Evolutionary conservation across 1,140 invertebrate species (phyloP).

Genomic region (Anoplolepis gracilipes): DNA sequence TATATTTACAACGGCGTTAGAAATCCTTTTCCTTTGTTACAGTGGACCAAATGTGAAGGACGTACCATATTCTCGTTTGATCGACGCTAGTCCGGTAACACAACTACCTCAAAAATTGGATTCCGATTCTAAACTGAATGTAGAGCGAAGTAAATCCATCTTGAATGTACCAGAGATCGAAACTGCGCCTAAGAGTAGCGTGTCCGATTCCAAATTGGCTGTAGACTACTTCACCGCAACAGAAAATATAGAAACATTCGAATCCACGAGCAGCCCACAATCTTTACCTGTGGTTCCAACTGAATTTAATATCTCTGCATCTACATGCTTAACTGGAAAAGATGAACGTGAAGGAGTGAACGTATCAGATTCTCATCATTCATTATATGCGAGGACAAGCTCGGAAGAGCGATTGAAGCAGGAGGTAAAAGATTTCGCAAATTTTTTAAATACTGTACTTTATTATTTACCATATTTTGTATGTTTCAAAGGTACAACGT

Average conservation of each 20-base stretch:
- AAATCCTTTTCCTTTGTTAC: slow-evolving; percentile 56
- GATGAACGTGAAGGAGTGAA: slow-evolving; percentile 83
- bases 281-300: slow-evolving; percentile 77
- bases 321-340: slow-evolving; percentile 77
- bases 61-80: slow-evolving; percentile 92
- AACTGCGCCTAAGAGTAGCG: slow-evolving; percentile 88
- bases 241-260: slow-evolving; percentile 75
- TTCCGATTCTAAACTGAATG: slow-evolving; percentile 92
- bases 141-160: slow-evolving; percentile 88
- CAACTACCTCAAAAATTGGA: slow-evolving; percentile 89
- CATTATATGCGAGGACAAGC: slow-evolving; percentile 86
- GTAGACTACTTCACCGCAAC: slow-evolving; percentile 88
- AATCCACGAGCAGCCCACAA: slow-evolving; percentile 77
- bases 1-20: neutral
- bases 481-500: slow-evolving; percentile 88
- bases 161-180: slow-evolving; percentile 86
- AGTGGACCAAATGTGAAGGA: slow-evolving; percentile 86
- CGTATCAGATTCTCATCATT: slow-evolving; percentile 88
- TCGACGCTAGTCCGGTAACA: slow-evolving; percentile 88
- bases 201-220: slow-evolving; percentile 93
- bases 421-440: slow-evolving; percentile 74
- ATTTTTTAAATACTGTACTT: neutral
- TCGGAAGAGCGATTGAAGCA: slow-evolving; percentile 86
- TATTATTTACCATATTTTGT: neutral
- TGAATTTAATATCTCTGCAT: slow-evolving; percentile 78